A percentile compares a stretch with the other conserved stretches of the same genome.
These are phyloP conservation scores for Catharus bicknelli DNA, from an alignment of 2,113 vertebrate genomes.

Conservation along the genomic window DNA sequence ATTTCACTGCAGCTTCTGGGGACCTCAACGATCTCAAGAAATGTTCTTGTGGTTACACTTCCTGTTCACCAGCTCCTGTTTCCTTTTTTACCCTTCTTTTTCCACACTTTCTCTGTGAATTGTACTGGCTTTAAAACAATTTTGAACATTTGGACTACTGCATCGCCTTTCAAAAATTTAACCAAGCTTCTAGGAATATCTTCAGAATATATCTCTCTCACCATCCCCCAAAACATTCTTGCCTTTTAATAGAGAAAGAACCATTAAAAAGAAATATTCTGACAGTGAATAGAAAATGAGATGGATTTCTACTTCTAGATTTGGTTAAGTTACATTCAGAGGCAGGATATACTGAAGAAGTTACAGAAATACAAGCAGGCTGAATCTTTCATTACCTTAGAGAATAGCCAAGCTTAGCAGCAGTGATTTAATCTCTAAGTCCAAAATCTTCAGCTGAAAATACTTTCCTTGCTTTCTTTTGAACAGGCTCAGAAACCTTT, in stretches of 20 bases:
- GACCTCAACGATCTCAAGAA: not conserved
- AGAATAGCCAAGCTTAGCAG: constrained; percentile 42
- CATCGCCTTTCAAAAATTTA: not conserved
- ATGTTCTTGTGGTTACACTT: not conserved
- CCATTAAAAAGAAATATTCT: constrained; percentile 27
- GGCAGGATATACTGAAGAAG: not conserved
- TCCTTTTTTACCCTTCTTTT: constrained; percentile 5
- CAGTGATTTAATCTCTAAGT: constrained; percentile 30
- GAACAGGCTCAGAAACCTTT: not conserved
- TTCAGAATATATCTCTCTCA: not conserved
- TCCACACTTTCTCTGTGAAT: not conserved
- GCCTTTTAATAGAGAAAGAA: not conserved
- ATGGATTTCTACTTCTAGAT: not conserved
- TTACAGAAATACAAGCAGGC: constrained; percentile 26
- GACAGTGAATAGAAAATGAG: not conserved
- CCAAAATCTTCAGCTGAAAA: constrained; percentile 52
- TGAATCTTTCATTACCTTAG: constrained; percentile 59
- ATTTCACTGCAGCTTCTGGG: not conserved
- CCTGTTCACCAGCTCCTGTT: not conserved
- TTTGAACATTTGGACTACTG: not conserved
- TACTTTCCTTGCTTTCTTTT: constrained; percentile 5
- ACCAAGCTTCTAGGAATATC: not conserved
- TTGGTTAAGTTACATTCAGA: constrained; percentile 21
- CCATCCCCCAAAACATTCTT: not conserved
- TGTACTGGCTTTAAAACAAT: not conserved